Conservation (phyloP, 2,888 invertebrate species). For the Kryphioiulus occultus region DNA sequence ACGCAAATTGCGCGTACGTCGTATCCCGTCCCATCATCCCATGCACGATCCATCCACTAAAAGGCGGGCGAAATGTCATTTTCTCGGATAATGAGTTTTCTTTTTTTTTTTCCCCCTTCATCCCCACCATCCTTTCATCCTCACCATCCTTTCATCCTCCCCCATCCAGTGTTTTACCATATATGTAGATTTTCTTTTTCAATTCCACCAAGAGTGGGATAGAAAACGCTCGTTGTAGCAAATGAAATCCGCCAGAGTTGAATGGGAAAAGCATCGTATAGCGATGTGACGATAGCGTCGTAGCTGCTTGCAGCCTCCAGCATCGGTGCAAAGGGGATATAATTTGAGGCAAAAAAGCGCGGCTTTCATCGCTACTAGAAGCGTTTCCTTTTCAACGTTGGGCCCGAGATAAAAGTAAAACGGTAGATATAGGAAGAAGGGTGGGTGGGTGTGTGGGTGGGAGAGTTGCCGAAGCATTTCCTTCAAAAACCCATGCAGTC, state of each 20-base stretch:
- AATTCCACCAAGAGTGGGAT: slow-evolving; percentile 1
- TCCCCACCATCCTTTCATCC: neutral
- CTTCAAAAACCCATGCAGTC: slow-evolving; percentile 4
- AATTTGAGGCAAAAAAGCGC: slow-evolving; percentile 45
- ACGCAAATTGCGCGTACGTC: neutral
- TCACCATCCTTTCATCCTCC: neutral
- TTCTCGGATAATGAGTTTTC: neutral
- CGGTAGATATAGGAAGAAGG: slow-evolving; percentile 19
- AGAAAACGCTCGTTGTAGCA: slow-evolving; percentile 17
- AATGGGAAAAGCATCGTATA: neutral
- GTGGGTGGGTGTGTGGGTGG: neutral
- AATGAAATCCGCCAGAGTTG: neutral
- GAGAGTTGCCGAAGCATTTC: neutral
- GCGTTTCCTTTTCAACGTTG: slow-evolving; percentile 45
- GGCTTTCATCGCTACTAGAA: slow-evolving; percentile 10
- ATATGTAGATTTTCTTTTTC: slow-evolving; percentile 33
- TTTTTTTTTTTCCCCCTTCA: neutral
- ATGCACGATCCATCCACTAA: neutral
- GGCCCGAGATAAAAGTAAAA: slow-evolving; percentile 48
- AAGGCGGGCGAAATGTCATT: neutral
- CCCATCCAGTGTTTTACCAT: neutral
- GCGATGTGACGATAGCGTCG: neutral
- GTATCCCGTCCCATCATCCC: neutral
- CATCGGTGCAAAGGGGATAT: slow-evolving; percentile 41
- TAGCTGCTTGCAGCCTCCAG: neutral